Evolutionary conservation across 1,140 invertebrate species (phyloP).

Genomic region (Penaeus vannamei): DNA sequence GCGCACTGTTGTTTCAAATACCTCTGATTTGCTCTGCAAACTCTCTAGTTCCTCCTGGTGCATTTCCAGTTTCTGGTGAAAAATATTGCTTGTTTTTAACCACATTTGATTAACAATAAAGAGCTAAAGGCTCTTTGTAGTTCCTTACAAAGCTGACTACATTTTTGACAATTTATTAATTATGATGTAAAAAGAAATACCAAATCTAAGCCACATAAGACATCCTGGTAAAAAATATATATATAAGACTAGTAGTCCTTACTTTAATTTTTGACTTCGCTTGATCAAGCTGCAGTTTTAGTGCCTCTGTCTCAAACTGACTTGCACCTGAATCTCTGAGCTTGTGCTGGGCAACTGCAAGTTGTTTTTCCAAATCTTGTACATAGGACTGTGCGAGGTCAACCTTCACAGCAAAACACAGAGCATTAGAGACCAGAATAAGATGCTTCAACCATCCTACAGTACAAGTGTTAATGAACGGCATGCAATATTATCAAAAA

Average conservation of each 20-base stretch:
- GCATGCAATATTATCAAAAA: too few species aligned
- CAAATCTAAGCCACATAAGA: neutral
- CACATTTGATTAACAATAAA: neutral
- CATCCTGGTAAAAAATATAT: neutral
- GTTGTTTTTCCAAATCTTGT: neutral
- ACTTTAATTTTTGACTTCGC: conserved; percentile 44
- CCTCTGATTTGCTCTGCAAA: conserved; percentile 28
- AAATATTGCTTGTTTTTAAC: neutral
- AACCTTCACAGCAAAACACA: neutral
- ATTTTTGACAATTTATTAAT: too few species aligned
- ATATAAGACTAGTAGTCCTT: neutral
- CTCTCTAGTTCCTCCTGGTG: conserved; percentile 17
- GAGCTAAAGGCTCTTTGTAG: neutral
- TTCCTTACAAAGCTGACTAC: neutral
- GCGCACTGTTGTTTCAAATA: conserved; percentile 40
- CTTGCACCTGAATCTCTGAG: neutral
- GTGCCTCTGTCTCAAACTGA: conserved; percentile 27
- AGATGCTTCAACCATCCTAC: too few species aligned
- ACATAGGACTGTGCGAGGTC: neutral
- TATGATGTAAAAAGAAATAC: neutral
- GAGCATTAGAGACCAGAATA: neutral
- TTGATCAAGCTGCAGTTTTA: conserved; percentile 38
- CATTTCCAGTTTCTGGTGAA: conserved; percentile 46
- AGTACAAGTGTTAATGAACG: too few species aligned
- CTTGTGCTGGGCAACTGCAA: neutral